Base-by-base conservation (phyloP, 2,888 invertebrate species). In the Prosapia bicincta region DNA sequence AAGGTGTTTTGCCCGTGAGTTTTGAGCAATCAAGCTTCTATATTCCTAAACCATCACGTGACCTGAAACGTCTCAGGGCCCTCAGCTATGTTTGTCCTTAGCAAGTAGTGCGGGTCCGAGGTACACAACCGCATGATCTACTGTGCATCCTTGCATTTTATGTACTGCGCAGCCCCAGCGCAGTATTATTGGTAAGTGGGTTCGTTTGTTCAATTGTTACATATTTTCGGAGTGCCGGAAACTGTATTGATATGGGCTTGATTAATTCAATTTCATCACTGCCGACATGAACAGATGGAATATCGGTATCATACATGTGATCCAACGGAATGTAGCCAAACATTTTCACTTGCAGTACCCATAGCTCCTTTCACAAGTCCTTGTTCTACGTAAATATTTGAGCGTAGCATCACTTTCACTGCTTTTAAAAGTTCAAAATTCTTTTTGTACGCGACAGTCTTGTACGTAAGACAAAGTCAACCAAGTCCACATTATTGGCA, bases 261-360 rank as follows among this genome's bases (percentile, higher is more conserved):
- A 78, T 71, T 86, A 79, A 71, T 69, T 74, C 68, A 23, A 32
- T 24, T 43, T 67, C 75, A 38, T 43, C 23, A 68, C 24, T 3
- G 30, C 71, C 71, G 15, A 76, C 30, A 15, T 24, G 3, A 13
- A 76, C 69, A 24, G 74, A 38, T 38, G 6, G 15, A 38, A 7
- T 5, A 7, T 30, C 5, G 9, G 6, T 30, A 30, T 38, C 15
- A 38, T 38, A 38, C 38, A 38, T 38, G 6, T 38, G 38, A 38
- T 38, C 30, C 30, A 30, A 30, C 30, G 9, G 5, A 5, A 30
- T 30, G 6, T 30, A 30, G 30, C 9, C 30, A 38, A 38, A 38
- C 38, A 38, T 10, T 38, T 13, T 38, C 38, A 38, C 10, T 38
- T 6, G 15, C 15, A 38, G 38, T 38, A 15, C 38, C 38, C 15